Evolutionary conservation across 2,797 vertebrate species (phyloP), one percentile per base, ranked within the genome.

Genomic region (Lates japonicus): DNA sequence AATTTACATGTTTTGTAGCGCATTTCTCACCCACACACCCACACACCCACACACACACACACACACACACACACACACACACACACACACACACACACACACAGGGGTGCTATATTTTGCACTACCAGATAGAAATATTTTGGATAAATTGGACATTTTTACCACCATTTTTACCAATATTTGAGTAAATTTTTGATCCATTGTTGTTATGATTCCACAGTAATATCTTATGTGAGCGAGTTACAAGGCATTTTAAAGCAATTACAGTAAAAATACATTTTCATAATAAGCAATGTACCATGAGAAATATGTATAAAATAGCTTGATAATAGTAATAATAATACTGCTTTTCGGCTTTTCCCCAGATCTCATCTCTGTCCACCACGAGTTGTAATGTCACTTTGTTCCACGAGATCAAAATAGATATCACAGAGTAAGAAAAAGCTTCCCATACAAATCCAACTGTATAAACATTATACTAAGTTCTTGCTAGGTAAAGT

Each of bases 391-490:
- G 70, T 88, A 88, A 87, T 92, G 90, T 93, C 90, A 88, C 86
- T 90, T 93, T 78, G 82, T 91, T 90, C 87, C 91, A 87, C 75
- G 57, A 92, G 91, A 92, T 93, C 92, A 92, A 94, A 94, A 93
- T 92, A 92, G 90, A 94, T 92, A 91, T 92, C 84, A 93, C 91
- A 94, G 92, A 94, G 92, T 95, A 95, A 95, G 92, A 95, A 94
- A 95, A 94, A 92, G 91, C 93, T 91, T 92, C 88, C 91, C 90
- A 90, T 95, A 95, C 94, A 95, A 93, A 95, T 94, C 93, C 94
- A 92, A 91, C 93, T 92, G 94, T 94, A 95, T 84, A 95, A 94
- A 95, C 93, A 92, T 94, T 93, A 92, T 94, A 93, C 91, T 94
- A 89, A 94, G 93, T 91, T 94, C 93, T 88, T 90, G 89, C 92